These are phyloP conservation scores for Microchrysa polita DNA, from an alignment of 2,888 invertebrate species.

Conservation along the genomic window DNA sequence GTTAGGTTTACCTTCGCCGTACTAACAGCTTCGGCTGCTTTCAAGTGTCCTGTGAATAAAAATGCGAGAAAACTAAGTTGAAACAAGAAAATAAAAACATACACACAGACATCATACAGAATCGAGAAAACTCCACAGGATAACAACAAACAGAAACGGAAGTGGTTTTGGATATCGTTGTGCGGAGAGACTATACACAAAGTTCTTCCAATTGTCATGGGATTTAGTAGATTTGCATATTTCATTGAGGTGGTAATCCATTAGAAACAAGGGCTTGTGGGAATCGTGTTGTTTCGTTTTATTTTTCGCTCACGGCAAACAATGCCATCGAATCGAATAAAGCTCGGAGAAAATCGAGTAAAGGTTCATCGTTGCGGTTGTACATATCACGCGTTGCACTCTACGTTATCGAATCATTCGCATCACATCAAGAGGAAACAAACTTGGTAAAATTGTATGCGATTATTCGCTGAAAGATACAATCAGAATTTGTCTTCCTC, in stretches of 20 bases:
- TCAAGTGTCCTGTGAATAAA: not conserved
- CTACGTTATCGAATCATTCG: too few relatives aligned
- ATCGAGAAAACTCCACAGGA: not conserved
- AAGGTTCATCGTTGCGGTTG: too few relatives aligned
- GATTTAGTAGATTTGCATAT: conserved; percentile 42
- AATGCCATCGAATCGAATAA: not conserved
- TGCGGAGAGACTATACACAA: too few relatives aligned
- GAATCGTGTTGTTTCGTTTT: conserved; percentile 13
- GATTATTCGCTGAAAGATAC: too few relatives aligned
- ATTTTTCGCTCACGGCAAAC: not conserved
- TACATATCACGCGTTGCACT: too few relatives aligned
- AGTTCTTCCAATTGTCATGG: conserved; percentile 42
- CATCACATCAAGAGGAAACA: too few relatives aligned
- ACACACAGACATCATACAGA: not conserved
- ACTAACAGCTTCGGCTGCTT: not conserved
- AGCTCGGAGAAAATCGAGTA: too few relatives aligned
- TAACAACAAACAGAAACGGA: conserved; percentile 35
- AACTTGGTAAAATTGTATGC: too few relatives aligned
- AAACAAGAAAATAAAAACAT: not conserved
- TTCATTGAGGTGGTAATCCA: conserved; percentile 44
- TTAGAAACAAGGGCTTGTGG: conserved; percentile 40
- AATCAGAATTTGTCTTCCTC: too few relatives aligned
- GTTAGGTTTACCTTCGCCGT: not conserved
- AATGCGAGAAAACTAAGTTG: not conserved
- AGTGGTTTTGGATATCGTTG: conserved; percentile 39